Conservation (phyloP, 2,888 invertebrate genomes). For the Hesperia comma region DNA sequence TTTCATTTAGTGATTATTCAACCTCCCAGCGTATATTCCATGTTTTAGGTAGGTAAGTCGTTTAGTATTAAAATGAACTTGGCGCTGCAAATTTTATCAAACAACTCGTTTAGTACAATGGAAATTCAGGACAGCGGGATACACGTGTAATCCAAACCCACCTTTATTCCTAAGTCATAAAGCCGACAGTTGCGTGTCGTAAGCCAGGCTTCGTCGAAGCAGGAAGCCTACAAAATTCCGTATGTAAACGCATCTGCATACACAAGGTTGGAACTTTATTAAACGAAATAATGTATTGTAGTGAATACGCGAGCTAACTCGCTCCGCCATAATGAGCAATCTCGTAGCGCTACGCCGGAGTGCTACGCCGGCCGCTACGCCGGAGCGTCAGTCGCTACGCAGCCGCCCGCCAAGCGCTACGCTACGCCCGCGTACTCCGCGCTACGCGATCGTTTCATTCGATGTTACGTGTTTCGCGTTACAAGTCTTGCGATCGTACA, state of each 20-base stretch:
- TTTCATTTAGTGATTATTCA: conserved; percentile 18
- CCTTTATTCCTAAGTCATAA: conserved; percentile 19
- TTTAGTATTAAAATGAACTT: conserved; percentile 38
- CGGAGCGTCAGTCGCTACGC: conserved; percentile 45
- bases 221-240: conserved; percentile 43
- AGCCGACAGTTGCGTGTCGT: conserved; percentile 34
- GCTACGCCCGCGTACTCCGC: conserved; percentile 19
- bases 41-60: conserved; percentile 31
- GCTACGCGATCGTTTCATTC: conserved; percentile 20
- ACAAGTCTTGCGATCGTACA: conserved; percentile 8
- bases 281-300: conserved; percentile 68
- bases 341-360: conserved; percentile 48
- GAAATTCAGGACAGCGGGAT: conserved; percentile 27
- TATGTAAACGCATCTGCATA: conserved; percentile 63
- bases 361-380: conserved; percentile 44
- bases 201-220: conserved; percentile 31
- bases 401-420: conserved; percentile 37
- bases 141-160: neutral
- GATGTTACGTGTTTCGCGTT: conserved; percentile 32
- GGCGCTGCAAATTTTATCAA: conserved; percentile 37
- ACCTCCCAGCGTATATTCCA: conserved; percentile 5
- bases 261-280: conserved; percentile 59
- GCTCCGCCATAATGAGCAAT: conserved; percentile 62
- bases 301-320: conserved; percentile 56
- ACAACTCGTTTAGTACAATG: conserved; percentile 36